phyloP scores from a whole-genome alignment of 2,113 vertebrate genomes.

The Megaceryle torquata region DNA sequence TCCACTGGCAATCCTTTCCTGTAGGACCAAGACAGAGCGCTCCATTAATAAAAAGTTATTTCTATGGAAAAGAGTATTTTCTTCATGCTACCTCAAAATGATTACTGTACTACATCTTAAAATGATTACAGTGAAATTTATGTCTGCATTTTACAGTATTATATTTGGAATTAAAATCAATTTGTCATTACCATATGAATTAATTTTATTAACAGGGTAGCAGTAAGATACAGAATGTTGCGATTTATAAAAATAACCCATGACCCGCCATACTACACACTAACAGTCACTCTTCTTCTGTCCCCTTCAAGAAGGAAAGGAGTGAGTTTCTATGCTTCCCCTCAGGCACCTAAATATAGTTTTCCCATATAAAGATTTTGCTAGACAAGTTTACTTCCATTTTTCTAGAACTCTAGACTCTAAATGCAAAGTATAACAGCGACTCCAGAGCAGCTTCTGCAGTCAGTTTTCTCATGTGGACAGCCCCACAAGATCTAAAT shows the following conservation, averaged over 20 bases:
- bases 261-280: neutral
- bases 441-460: neutral
- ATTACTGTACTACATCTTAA: neutral
- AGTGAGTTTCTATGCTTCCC: neutral
- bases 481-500: slow-evolving; percentile 14
- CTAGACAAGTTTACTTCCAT: neutral
- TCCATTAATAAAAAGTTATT: neutral
- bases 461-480: slow-evolving; percentile 1
- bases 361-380: neutral
- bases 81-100: neutral
- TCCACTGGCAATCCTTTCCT: slow-evolving; percentile 85
- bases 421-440: neutral
- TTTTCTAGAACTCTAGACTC: neutral
- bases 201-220: neutral
- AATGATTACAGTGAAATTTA: neutral
- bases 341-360: neutral
- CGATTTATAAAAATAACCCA: neutral
- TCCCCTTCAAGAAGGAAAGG: neutral
- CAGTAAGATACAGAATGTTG: neutral
- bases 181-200: neutral
- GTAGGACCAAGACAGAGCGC: neutral
- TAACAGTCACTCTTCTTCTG: neutral
- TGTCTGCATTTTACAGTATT: neutral
- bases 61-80: neutral
- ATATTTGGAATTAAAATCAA: neutral